These are phyloP conservation scores for Petrophora chlorosata DNA, from an alignment of 2,888 invertebrate genomes.

Conservation along the genomic window DNA sequence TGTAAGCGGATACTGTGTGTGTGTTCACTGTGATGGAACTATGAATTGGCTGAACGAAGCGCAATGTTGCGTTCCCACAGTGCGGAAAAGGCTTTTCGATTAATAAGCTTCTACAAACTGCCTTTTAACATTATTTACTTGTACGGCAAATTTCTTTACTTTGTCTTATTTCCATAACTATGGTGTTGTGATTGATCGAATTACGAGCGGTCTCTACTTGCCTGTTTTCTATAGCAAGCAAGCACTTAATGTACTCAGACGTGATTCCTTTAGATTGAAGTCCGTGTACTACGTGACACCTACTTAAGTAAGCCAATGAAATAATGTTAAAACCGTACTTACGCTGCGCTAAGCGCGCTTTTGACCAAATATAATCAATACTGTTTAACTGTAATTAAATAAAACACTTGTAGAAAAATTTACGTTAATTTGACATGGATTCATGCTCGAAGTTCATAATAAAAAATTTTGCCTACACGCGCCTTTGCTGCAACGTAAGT, in stretches of 20 bases:
- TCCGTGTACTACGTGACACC: constrained; percentile 1
- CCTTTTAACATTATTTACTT: too few relatives aligned
- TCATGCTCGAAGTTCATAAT: background rate
- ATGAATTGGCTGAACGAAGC: constrained; percentile 5
- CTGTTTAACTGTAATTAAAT: too few relatives aligned
- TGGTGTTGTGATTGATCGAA: too few relatives aligned
- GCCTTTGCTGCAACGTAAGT: background rate
- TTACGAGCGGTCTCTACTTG: too few relatives aligned
- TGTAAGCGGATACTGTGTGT: constrained; percentile 47
- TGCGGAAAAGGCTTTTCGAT: background rate
- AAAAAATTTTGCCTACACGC: background rate
- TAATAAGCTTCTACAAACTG: background rate
- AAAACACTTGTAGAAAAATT: too few relatives aligned
- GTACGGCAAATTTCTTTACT: background rate
- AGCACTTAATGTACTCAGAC: background rate
- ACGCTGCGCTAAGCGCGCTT: background rate
- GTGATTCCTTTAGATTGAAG: background rate
- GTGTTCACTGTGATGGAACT: constrained; percentile 44
- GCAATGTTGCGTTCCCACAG: background rate
- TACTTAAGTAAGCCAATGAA: constrained; percentile 21
- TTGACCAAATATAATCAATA: background rate
- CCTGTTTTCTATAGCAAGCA: background rate
- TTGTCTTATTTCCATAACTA: background rate
- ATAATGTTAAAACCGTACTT: constrained; percentile 1
- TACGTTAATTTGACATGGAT: too few relatives aligned